Conservation (phyloP, 2,113 vertebrate species). For the Zosterops japonicus region DNA sequence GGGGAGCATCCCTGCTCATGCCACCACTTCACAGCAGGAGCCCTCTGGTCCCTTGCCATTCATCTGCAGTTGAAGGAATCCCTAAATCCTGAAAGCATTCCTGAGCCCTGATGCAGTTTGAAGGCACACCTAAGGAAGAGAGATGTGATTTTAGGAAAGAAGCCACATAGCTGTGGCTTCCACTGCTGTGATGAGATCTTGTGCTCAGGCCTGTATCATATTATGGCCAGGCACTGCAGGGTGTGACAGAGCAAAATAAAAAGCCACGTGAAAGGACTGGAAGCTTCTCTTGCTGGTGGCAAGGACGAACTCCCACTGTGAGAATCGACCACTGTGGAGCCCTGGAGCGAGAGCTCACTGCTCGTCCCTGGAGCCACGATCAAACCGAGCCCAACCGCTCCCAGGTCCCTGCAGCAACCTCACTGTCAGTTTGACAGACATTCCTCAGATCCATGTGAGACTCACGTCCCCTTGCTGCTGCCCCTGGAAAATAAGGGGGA, state of each 20-base stretch:
- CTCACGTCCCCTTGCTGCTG: rapidly evolving
- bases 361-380: neutral
- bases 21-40: neutral
- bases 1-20: neutral
- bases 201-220: neutral
- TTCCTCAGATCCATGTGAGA: rapidly evolving
- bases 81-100: neutral
- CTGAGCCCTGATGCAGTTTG: neutral
- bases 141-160: constrained; percentile 1
- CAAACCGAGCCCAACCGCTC: neutral
- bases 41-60: neutral
- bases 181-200: neutral
- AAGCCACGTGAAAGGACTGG: neutral
- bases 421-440: neutral
- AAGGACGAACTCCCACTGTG: neutral
- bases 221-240: neutral
- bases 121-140: constrained; percentile 24
- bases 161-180: constrained; percentile 31
- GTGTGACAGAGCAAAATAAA: neutral
- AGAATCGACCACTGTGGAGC: neutral
- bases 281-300: constrained; percentile 1
- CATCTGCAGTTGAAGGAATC: neutral
- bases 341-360: neutral
- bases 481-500: neutral
- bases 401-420: neutral